Percentiles rank a stretch among this genome's conserved stretches.
Evolutionary conservation across 37 sponge, comb jelly and placozoan species (phyloP).

Genomic region (Hexactinellida sp.): DNA sequence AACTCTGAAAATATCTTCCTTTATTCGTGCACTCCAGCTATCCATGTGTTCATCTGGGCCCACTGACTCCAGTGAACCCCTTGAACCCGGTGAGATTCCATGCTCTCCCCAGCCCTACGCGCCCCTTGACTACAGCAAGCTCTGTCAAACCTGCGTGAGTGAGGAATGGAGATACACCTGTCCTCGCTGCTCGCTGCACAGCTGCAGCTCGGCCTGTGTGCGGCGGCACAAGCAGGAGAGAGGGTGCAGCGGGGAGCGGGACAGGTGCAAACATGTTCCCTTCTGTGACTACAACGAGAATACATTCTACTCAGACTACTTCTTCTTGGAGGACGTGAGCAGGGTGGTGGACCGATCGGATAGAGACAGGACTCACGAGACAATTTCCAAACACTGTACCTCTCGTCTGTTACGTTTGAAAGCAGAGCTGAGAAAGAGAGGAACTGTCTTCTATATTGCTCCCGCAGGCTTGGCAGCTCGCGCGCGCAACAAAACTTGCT

Average conservation of each 20-base stretch:
- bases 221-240: neutral
- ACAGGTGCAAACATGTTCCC: neutral
- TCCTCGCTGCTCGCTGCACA: neutral
- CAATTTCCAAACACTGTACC: neutral
- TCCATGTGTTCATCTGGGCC: too few relatives aligned
- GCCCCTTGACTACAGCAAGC: neutral
- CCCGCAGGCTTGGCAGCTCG: neutral
- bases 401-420: neutral
- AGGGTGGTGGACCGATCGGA: neutral
- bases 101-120: neutral
- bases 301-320: constrained; percentile 11
- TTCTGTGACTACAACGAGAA: neutral
- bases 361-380: neutral
- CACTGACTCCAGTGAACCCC: neutral
- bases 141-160: neutral
- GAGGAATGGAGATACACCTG: neutral
- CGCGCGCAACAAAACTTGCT: neutral
- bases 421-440: neutral
- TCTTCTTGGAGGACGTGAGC: neutral
- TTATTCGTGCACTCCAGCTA: too few relatives aligned
- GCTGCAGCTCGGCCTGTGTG: neutral
- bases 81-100: neutral
- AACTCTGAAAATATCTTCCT: too few relatives aligned
- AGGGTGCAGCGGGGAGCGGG: neutral
- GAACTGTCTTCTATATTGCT: neutral